Conservation (phyloP, 1,140 invertebrate species). For the Schlechtendalia chinensis region DNA sequence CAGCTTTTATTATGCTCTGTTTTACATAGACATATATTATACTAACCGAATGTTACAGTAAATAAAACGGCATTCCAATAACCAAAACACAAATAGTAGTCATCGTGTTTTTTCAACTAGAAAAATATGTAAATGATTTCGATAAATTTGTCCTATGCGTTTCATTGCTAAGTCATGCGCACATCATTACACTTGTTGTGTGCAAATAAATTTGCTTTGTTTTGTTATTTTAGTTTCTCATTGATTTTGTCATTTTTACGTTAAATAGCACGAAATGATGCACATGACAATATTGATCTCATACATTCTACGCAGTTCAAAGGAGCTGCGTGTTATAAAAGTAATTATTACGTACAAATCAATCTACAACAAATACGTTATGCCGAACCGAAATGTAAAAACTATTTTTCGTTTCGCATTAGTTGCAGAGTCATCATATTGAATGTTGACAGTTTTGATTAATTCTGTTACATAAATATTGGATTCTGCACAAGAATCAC, state of each 20-base stretch:
- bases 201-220: not conserved
- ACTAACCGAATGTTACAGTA: not conserved
- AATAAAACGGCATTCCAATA: not conserved
- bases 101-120: not conserved
- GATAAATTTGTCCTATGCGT: not conserved
- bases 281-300: not conserved
- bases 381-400: not conserved
- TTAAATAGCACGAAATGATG: not conserved
- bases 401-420: not conserved
- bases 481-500: not conserved
- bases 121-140: slow-evolving; percentile 36
- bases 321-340: too few species aligned
- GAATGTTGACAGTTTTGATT: too few species aligned
- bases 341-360: too few species aligned
- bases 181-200: not conserved
- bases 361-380: too few species aligned
- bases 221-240: not conserved
- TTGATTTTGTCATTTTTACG: not conserved
- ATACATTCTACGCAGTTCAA: not conserved
- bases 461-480: slow-evolving; percentile 1
- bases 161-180: not conserved
- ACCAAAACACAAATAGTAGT: not conserved
- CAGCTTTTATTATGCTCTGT: too few species aligned
- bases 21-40: too few species aligned
- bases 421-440: too few species aligned